A percentile compares a stretch with the other conserved stretches of the same genome.
phyloP scores from a whole-genome alignment of 2,113 vertebrate species.

The Neomonachus schauinslandi region DNA sequence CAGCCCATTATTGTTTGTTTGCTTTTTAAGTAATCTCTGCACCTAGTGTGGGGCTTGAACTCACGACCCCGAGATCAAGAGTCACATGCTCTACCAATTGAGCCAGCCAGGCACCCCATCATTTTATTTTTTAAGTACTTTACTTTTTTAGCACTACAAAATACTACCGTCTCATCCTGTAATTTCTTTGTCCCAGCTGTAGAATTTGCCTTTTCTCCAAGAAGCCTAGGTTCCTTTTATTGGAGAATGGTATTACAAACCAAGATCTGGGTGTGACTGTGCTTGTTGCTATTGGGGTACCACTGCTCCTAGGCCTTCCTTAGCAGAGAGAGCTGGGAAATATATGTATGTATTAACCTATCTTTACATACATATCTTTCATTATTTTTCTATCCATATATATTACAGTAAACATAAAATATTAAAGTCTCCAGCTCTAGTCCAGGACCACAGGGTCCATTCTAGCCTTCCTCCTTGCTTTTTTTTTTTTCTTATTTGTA shows the following conservation, averaged over 20 bases:
- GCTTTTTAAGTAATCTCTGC: background rate
- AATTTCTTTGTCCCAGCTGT: background rate
- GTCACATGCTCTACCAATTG: background rate
- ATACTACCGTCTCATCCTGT: background rate
- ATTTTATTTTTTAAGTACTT: slow-evolving; percentile 7
- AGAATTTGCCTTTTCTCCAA: background rate
- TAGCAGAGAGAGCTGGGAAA: slow-evolving; percentile 12
- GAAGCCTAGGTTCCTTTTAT: background rate
- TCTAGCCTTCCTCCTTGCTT: background rate
- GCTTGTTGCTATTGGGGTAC: background rate
- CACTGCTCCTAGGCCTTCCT: background rate
- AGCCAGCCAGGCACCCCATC: background rate
- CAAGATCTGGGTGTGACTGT: background rate
- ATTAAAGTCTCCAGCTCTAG: slow-evolving; percentile 19
- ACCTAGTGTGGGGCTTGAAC: background rate
- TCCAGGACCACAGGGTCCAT: background rate
- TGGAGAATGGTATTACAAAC: background rate
- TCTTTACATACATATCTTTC: background rate
- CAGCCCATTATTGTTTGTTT: background rate
- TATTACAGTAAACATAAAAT: background rate
- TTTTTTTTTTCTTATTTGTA: background rate
- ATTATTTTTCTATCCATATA: background rate
- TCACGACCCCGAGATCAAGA: background rate
- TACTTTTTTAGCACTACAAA: background rate
- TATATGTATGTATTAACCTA: background rate